Conservation (phyloP, 2,113 vertebrate species). For the Ptilonorhynchus violaceus region DNA sequence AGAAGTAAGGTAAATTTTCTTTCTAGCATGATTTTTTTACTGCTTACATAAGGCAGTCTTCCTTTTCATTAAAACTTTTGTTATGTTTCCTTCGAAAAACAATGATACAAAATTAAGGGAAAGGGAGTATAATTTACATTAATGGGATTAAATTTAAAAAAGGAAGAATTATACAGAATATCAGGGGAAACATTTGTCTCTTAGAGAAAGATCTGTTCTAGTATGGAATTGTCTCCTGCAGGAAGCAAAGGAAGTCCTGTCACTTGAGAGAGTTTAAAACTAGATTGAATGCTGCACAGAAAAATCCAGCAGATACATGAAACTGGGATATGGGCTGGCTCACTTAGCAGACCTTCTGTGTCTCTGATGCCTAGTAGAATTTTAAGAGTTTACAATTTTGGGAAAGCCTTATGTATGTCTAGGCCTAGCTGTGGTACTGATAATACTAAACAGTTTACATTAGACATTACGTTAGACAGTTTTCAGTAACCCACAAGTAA, state of each 20-base stretch:
- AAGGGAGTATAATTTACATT: background rate
- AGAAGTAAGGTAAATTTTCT: background rate
- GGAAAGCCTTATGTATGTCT: background rate
- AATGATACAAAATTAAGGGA: slow-evolving; percentile 25
- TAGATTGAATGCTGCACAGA: background rate
- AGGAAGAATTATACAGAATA: background rate
- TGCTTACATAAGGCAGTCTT: background rate
- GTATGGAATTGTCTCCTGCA: background rate
- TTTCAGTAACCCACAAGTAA: background rate
- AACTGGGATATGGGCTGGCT: background rate
- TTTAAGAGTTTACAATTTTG: background rate
- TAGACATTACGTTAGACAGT: background rate
- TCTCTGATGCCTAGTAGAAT: background rate
- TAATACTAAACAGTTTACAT: background rate
- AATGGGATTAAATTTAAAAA: background rate
- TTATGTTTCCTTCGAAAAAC: slow-evolving; percentile 49
- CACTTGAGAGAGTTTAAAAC: background rate
- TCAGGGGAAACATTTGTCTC: background rate
- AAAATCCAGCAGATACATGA: background rate
- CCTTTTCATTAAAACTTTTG: slow-evolving; percentile 9
- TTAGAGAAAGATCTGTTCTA: background rate
- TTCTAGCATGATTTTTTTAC: background rate
- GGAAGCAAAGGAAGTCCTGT: background rate
- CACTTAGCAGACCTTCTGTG: background rate
- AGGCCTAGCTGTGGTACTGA: background rate